These are phyloP conservation scores for Porites lutea DNA, from an alignment of 64 coral and sea anemone genomes.

Conservation along the genomic window DNA sequence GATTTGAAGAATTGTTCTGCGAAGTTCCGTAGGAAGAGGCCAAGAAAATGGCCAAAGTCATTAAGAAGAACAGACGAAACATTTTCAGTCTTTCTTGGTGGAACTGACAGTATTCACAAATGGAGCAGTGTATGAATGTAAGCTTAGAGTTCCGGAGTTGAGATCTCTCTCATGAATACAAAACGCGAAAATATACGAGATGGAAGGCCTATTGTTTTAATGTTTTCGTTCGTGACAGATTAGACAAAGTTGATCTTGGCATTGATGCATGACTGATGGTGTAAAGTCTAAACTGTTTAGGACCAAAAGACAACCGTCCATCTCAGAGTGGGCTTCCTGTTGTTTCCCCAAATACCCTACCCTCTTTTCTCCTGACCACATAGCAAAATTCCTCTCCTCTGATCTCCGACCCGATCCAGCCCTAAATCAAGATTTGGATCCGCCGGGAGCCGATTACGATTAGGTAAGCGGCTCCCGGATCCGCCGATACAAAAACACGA, in stretches of 20 bases:
- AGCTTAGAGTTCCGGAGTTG: no score
- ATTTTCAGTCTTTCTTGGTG: not conserved
- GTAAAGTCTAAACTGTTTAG: no score
- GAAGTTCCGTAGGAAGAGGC: not conserved
- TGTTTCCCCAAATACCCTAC: no score
- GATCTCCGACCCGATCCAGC: no score
- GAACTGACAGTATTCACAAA: not conserved
- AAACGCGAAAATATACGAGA: not conserved
- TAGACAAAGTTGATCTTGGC: not conserved
- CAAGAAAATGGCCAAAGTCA: constrained; percentile 1
- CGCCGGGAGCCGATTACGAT: no score
- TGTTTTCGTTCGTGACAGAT: not conserved
- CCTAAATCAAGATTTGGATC: no score
- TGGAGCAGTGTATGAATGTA: not conserved
- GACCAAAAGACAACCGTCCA: no score
- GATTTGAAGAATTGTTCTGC: not conserved
- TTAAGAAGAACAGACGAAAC: not conserved
- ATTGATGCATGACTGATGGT: not conserved
- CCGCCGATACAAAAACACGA: no score
- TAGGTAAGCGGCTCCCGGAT: no score
- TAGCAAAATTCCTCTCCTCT: no score
- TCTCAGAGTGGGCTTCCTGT: no score
- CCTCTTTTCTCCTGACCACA: no score
- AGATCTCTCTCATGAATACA: not conserved
- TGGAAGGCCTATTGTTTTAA: not conserved